Conservation (phyloP, 1,140 invertebrate genomes). For the Melipona quadrifasciata region DNA sequence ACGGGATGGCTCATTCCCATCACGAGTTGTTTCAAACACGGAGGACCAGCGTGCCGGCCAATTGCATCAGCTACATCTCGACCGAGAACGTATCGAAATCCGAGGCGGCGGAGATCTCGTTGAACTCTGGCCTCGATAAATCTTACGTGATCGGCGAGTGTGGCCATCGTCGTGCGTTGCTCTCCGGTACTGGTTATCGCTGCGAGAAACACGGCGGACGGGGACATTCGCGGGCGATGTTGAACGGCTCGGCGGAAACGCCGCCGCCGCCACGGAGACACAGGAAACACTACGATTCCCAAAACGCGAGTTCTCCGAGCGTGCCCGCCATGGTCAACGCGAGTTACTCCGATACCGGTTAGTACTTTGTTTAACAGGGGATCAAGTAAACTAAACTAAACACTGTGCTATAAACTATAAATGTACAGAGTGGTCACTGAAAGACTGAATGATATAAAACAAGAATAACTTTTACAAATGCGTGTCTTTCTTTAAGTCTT, state of each 20-base stretch:
- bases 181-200: constrained; percentile 68
- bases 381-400: too few relatives aligned
- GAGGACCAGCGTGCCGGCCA: constrained; percentile 77
- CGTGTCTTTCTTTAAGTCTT: too few relatives aligned
- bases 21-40: constrained; percentile 75
- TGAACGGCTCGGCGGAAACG: constrained; percentile 74
- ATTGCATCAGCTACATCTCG: constrained; percentile 77
- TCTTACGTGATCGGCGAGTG: constrained; percentile 76
- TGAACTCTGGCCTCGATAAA: constrained; percentile 68
- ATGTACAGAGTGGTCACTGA: too few relatives aligned
- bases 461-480: too few relatives aligned
- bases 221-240: constrained; percentile 73
- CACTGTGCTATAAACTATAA: too few relatives aligned
- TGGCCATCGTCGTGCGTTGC: constrained; percentile 67
- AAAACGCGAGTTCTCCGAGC: constrained; percentile 77
- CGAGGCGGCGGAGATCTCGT: constrained; percentile 64
- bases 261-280: constrained; percentile 61
- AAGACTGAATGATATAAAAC: too few relatives aligned
- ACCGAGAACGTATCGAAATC: constrained; percentile 73
- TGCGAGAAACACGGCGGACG: constrained; percentile 78
- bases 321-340: constrained; percentile 75
- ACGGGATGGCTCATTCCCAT: constrained; percentile 74
- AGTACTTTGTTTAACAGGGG: too few relatives aligned
- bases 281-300: constrained; percentile 68
- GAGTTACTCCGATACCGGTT: constrained; percentile 77